Evolutionary conservation across 1,140 invertebrate genomes (phyloP).

Genomic region (Drosophila leontia): DNA sequence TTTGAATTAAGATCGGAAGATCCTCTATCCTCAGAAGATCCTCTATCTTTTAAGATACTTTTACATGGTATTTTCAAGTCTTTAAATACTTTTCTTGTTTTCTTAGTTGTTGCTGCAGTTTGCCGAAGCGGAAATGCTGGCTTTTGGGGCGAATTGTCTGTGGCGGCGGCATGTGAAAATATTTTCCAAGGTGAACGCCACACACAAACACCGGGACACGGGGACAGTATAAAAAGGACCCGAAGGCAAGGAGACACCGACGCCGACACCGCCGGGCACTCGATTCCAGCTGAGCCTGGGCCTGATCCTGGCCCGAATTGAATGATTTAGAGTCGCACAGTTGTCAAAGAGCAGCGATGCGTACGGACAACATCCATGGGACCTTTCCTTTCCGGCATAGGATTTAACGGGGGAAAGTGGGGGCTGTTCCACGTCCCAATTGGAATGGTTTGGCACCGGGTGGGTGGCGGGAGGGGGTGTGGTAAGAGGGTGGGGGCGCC

Average conservation of each 20-base stretch:
- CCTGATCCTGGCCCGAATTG: slow-evolving; percentile 51
- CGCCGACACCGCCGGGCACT: slow-evolving; percentile 29
- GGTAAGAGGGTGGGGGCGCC: slow-evolving; percentile 49
- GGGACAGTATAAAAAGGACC: slow-evolving; percentile 44
- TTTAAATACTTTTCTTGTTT: slow-evolving; percentile 7
- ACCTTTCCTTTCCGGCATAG: slow-evolving; percentile 3
- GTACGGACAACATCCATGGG: slow-evolving; percentile 48
- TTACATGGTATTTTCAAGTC: slow-evolving; percentile 18
- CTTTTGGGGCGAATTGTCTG: slow-evolving; percentile 39
- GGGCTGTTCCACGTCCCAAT: slow-evolving; percentile 27
- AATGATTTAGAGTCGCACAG: slow-evolving; percentile 80
- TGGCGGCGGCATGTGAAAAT: slow-evolving; percentile 74
- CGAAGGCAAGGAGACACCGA: slow-evolving; percentile 38
- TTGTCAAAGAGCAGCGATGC: slow-evolving; percentile 84
- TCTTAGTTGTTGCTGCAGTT: slow-evolving; percentile 57
- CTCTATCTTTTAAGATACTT: neutral
- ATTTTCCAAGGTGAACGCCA: slow-evolving; percentile 80
- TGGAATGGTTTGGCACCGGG: slow-evolving; percentile 13
- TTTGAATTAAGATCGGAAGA: neutral
- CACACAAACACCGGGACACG: slow-evolving; percentile 42
- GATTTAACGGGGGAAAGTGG: neutral
- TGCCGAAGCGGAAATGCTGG: slow-evolving; percentile 71
- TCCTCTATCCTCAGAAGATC: neutral
- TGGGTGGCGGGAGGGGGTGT: neutral
- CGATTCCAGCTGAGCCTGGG: slow-evolving; percentile 64